Conservation (phyloP, 2,888 invertebrate genomes). For the Agrochola circellaris region DNA sequence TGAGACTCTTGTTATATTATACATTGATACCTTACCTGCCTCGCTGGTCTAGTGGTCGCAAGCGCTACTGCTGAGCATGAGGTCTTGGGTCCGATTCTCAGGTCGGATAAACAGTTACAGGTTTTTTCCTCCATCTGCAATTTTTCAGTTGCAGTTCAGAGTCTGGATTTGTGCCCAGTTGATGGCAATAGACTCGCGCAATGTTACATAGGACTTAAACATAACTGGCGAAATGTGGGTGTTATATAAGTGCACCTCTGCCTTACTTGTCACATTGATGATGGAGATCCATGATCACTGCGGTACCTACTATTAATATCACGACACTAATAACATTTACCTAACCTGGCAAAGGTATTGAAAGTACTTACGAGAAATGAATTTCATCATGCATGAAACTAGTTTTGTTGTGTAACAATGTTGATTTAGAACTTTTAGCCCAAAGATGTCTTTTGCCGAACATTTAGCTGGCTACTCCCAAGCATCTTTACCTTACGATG, state of each 20-base stretch:
- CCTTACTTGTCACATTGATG: neutral
- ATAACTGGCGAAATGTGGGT: neutral
- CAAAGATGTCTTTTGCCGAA: neutral
- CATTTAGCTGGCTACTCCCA: neutral
- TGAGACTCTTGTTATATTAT: neutral
- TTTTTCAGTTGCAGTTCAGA: too few species aligned
- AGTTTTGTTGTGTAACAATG: neutral
- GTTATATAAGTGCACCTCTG: neutral
- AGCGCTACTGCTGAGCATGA: too few species aligned
- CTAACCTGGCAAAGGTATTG: neutral
- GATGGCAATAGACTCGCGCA: too few species aligned
- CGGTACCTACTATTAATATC: neutral
- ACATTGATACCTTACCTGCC: neutral
- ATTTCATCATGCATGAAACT: neutral
- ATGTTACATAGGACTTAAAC: too few species aligned
- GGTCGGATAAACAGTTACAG: too few species aligned
- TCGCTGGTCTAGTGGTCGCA: too few species aligned
- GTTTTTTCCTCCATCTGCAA: too few species aligned
- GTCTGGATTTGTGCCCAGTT: too few species aligned
- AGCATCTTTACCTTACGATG: neutral
- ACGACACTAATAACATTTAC: neutral
- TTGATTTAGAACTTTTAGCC: neutral
- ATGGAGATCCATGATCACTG: neutral
- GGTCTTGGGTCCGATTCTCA: too few species aligned
- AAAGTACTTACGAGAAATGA: neutral